Evolutionary conservation across 2,113 vertebrate species (phyloP), one percentile per base, ranked within the genome.

Genomic region (Irena cyanogastra): DNA sequence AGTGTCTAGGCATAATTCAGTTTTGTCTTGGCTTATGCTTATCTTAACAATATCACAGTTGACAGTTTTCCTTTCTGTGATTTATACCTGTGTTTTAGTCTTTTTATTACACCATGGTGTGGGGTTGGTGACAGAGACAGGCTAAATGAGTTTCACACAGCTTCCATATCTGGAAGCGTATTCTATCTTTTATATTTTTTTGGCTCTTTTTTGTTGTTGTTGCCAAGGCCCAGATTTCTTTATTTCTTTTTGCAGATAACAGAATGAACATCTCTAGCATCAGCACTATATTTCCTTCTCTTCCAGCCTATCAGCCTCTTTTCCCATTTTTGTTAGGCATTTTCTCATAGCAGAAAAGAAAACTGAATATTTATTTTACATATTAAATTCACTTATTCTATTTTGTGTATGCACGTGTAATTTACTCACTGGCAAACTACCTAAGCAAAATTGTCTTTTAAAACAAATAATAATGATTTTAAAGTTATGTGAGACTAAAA

Each of bases 1-100:
- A 96, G 31, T 85, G 26, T 90, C 92, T 57, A 75, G 35, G 30
- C 13, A 83, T 96, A 95, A 93, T 93, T 93, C 49, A 77, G 56
- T 91, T 94, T 96, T 90, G 52, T 23, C 77, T 68, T 60, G 66
- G 49, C 44, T 94, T 85, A 61, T 86, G 79, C n/a, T 93, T 91
- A 96, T 95, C 85, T 97, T 95, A 97, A 96, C 92, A 71, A 94
- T 95, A 94, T 96, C 93, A 94, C 31, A 86, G 54, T 59, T 96
- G 96, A 95, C 95, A 96, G 90, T 75, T 96, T 95, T 94, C 35
- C 72, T 95, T 92, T 88, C 64, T 80, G 41, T 93, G 83, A 95
- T 91, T 95, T 95, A 93, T 82, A 94, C 15, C 57, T 80, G 57
- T 72, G 26, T 88, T 93, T 96, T 93, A 68, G 35, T 56, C 92